Evolutionary conservation across 2,113 vertebrate genomes (phyloP).

Genomic region (Stigmatopora argus): DNA sequence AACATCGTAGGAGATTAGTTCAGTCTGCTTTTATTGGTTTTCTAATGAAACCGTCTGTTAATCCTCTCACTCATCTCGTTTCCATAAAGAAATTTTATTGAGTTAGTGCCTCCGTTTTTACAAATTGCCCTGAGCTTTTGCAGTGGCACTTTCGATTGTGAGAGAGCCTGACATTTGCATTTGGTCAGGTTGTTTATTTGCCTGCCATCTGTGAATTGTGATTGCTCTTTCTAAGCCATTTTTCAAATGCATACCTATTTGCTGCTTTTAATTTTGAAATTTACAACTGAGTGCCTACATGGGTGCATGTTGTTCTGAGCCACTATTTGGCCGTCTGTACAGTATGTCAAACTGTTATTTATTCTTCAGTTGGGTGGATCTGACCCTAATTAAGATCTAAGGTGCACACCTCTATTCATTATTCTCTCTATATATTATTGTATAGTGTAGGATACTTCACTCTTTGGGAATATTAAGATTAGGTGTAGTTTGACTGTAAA

Average conservation of each 20-base stretch:
- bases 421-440: no score
- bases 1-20: constrained; percentile 69
- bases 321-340: neutral
- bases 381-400: constrained; percentile 44
- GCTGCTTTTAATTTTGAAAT: constrained; percentile 15
- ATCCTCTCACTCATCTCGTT: constrained; percentile 52
- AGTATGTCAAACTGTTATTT: constrained; percentile 12
- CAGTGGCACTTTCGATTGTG: constrained; percentile 67
- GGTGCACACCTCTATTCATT: neutral
- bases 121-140: constrained; percentile 67
- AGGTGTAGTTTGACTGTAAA: no score
- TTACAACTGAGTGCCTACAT: constrained; percentile 6
- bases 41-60: constrained; percentile 68
- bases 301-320: constrained; percentile 14
- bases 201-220: constrained; percentile 15
- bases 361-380: constrained; percentile 21
- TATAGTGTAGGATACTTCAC: no score
- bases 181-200: constrained; percentile 46
- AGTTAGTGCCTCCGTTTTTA: constrained; percentile 64
- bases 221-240: constrained; percentile 10
- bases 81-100: constrained; percentile 65
- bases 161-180: constrained; percentile 65
- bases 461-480: no score
- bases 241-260: constrained; percentile 14
- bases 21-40: constrained; percentile 64